A percentile compares a stretch with the other conserved stretches of the same genome.
Evolutionary conservation across 2,113 vertebrate species (phyloP).

Genomic region (Sorex araneus): DNA sequence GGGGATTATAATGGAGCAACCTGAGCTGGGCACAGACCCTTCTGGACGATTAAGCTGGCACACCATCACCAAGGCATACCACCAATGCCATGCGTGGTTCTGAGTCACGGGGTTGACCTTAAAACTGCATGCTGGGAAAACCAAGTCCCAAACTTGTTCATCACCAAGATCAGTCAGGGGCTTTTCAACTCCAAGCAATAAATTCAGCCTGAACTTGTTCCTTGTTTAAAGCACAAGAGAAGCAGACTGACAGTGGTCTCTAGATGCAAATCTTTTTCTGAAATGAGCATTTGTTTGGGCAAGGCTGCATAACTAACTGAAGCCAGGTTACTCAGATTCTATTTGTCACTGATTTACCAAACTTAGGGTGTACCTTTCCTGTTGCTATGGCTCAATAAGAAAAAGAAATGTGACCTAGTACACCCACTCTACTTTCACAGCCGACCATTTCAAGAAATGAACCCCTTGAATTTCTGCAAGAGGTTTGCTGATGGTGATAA

Average conservation of each 20-base stretch:
- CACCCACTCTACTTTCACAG: neutral
- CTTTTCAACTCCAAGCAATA: conserved; percentile 32
- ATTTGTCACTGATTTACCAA: conserved; percentile 51
- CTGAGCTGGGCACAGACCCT: conserved; percentile 52
- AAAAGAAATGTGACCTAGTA: conserved; percentile 2
- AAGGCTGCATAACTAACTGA: conserved; percentile 64
- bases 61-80: conserved; percentile 47
- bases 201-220: conserved; percentile 29
- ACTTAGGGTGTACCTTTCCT: neutral
- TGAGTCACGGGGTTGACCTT: conserved; percentile 86
- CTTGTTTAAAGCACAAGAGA: conserved; percentile 36
- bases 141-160: conserved; percentile 28
- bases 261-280: conserved; percentile 46
- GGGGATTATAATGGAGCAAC: conserved; percentile 74
- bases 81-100: conserved; percentile 62
- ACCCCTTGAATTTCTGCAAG: conserved; percentile 42
- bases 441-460: neutral
- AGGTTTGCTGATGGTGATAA: conserved; percentile 39
- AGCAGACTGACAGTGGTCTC: neutral
- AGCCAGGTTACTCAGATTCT: conserved; percentile 20
- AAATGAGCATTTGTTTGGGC: conserved; percentile 40
- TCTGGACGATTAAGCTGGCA: conserved; percentile 55
- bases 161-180: neutral
- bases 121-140: conserved; percentile 68
- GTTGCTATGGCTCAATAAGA: conserved; percentile 41